Conservation (phyloP, 2,888 invertebrate genomes). For the Plemyria rubiginata region DNA sequence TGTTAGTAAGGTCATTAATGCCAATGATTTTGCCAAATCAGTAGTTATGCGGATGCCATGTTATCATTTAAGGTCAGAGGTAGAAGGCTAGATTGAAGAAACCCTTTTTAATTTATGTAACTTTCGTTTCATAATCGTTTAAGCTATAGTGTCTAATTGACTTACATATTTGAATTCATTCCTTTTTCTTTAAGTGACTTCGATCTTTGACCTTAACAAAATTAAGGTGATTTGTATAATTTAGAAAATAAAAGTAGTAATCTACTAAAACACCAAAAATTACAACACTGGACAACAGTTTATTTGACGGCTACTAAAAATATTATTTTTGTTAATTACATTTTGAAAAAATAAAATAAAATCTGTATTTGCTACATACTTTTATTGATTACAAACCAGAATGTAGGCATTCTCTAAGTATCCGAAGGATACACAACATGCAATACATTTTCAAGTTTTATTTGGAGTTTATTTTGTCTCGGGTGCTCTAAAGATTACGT, state of each 20-base stretch:
- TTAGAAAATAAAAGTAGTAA: slow-evolving; percentile 29
- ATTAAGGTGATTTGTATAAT: slow-evolving; percentile 31
- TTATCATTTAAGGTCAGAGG: slow-evolving; percentile 33
- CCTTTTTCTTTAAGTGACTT: background rate
- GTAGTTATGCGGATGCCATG: slow-evolving; percentile 31
- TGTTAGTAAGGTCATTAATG: slow-evolving; percentile 20
- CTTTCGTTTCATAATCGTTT: too few relatives aligned
- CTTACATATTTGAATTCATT: background rate
- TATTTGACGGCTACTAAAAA: background rate
- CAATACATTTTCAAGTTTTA: background rate
- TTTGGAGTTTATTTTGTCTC: background rate
- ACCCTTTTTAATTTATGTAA: background rate
- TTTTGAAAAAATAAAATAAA: background rate
- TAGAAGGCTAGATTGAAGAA: slow-evolving; percentile 11
- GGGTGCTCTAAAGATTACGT: background rate
- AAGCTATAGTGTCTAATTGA: too few relatives aligned
- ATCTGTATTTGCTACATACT: background rate
- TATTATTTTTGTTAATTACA: background rate
- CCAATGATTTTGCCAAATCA: slow-evolving; percentile 37
- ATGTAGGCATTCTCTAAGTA: background rate
- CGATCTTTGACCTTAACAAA: slow-evolving; percentile 33
- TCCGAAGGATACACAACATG: too few relatives aligned
- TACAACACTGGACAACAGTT: slow-evolving; percentile 7
- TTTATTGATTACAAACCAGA: background rate
- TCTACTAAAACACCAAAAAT: slow-evolving; percentile 20